Evolutionary conservation across 2,888 invertebrate species (phyloP), one percentile per base, ranked within the genome.

Genomic region (Nemoura dubitans): DNA sequence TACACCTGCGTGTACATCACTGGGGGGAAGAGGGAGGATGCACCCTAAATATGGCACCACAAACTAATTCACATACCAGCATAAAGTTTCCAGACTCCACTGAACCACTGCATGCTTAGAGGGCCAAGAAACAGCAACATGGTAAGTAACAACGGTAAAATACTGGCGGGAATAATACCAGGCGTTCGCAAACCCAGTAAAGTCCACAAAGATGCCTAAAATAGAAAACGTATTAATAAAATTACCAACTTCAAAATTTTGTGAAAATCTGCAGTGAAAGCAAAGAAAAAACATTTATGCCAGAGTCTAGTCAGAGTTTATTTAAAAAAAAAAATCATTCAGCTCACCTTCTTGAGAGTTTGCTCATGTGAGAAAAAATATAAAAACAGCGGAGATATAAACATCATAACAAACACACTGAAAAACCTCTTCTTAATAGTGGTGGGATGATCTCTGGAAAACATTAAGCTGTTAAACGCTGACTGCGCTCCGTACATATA

Each of bases 351-450:
- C 88, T 93, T 92, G 88, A 95, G 91, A 86, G 94, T 92, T 87
- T 94, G 93, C 89, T 94, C 93, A 87, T 94, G 93, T 59, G 96
- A 93, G 89, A 96, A 96, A 89, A 94, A 93, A 90, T 96, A 95
- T 85, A 97, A 93, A 90, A 97, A 95, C 87, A 95, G 92, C 85
- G 97, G 97, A 21, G 97, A 95, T 86, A 98, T 90, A 86, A 97
- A 91, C 93, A 96, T 95, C 92, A 97, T 96, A 88, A 96, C 92
- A 89, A 95, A 94, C 14, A 97, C 97, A 92, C 98, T 97, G 89
- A 96, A 93, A 91, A 98, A 98, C 90, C 98, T 94, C 90, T 94
- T 94, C 91, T 97, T 97, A 89, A 98, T 97, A 5, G 96, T 97
- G 10, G 95, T 94, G 21, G 98, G 97, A 92, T 98, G 97, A 91